phyloP scores from a whole-genome alignment of 2,888 invertebrate genomes.

The Arrhopalites spinosus region DNA sequence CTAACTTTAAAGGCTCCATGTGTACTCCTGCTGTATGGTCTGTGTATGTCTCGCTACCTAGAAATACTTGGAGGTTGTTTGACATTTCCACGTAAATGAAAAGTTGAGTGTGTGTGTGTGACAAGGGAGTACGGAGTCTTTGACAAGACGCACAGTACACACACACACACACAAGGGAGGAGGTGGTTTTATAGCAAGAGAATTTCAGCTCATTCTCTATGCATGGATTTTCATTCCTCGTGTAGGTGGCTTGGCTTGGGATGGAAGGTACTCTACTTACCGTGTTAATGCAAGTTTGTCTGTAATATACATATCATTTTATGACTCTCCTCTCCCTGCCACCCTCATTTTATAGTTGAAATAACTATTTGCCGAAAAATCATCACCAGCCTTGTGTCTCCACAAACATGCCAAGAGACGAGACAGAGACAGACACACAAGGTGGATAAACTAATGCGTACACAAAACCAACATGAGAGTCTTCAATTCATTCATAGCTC shows the following conservation, averaged over 20 bases:
- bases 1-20: not conserved
- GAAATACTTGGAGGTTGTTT: not conserved
- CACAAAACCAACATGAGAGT: no score
- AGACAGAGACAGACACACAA: not conserved
- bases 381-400: not conserved
- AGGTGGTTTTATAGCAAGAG: not conserved
- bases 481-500: not conserved
- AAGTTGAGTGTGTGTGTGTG: not conserved
- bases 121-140: no score
- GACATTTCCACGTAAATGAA: not conserved
- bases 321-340: not conserved
- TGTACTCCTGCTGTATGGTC: not conserved
- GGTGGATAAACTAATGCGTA: not conserved
- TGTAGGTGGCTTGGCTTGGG: not conserved
- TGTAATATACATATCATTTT: not conserved
- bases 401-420: not conserved
- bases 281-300: conserved; percentile 30
- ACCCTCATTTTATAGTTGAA: no score
- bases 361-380: not conserved
- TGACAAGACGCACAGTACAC: not conserved
- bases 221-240: conserved; percentile 32
- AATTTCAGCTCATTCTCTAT: conserved; percentile 21
- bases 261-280: conserved; percentile 12
- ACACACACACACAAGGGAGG: not conserved
- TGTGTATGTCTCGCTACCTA: not conserved